Percentiles rank a stretch among this genome's conserved stretches.
phyloP scores from a whole-genome alignment of 2,113 vertebrate genomes.

The Mirounga angustirostris region DNA sequence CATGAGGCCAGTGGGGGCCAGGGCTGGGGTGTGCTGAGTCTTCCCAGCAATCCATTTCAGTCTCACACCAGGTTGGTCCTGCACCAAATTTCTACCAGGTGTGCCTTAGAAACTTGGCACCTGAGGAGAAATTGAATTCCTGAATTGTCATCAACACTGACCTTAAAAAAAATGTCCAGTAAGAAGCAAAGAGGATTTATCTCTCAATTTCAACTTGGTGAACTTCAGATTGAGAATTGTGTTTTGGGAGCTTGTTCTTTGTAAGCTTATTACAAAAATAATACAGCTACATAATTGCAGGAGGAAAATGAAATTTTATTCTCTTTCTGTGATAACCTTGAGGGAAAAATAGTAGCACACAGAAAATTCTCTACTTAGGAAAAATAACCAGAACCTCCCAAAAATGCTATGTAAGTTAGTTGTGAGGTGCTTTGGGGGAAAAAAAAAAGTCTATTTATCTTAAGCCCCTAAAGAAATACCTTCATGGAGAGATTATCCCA shows the following conservation, averaged over 20 bases:
- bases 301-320: slow-evolving; percentile 75
- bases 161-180: slow-evolving; percentile 40
- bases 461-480: slow-evolving; percentile 72
- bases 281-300: slow-evolving; percentile 79
- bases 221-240: slow-evolving; percentile 67
- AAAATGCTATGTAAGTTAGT: slow-evolving; percentile 70
- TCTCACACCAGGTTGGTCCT: not conserved
- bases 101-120: not conserved
- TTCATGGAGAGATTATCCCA: slow-evolving; percentile 71
- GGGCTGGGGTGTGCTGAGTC: not conserved
- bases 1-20: not conserved
- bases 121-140: slow-evolving; percentile 54
- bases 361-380: slow-evolving; percentile 70
- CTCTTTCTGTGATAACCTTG: slow-evolving; percentile 70
- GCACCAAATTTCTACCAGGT: not conserved
- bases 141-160: slow-evolving; percentile 62
- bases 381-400: slow-evolving; percentile 69
- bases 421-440: slow-evolving; percentile 20
- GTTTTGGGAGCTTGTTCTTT: slow-evolving; percentile 67
- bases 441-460: slow-evolving; percentile 69
- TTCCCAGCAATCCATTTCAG: not conserved
- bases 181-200: slow-evolving; percentile 68
- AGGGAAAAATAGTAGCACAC: slow-evolving; percentile 73
- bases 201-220: slow-evolving; percentile 60
- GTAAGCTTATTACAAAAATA: slow-evolving; percentile 78